Base-by-base conservation (phyloP, 1,140 invertebrate species). In the Lamellibrachia luymesi region DNA sequence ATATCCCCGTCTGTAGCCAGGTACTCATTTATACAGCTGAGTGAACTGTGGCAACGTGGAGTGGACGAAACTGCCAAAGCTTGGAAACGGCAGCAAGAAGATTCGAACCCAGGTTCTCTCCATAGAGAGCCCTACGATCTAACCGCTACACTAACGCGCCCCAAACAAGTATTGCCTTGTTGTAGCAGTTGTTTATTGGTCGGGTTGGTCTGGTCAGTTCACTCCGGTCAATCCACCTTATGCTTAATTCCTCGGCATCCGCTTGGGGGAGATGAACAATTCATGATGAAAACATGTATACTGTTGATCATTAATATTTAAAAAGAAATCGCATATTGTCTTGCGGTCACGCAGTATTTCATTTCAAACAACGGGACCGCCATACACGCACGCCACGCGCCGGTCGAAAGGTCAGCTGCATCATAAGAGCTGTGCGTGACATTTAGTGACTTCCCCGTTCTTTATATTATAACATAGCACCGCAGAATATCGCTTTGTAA, bases 231-330 rank as follows among this genome's bases (percentile, higher is more conserved):
- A 22, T 22, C 64, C 4, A 22, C 13, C 13, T 80, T 80, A 80
- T 22, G 64, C 25, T 17, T 80, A 10, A 17, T 17, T 80, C 17
- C 64, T 22, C 64, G 64, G 38, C 38, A 38, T 38, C 38, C 38
- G 38, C 38, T 38, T 38, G 38, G 38, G 52, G 64, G 13, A 80
- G 64, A 22, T 80, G 64, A 22, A 4, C 6, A 22, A 22, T 10
- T 80, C 64, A 80, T 17, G 64, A 22, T 1, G 64, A 80, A 80
- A 80, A 80, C 64, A 80, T 80, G 64, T 80, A 80, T 80, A 80
- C 64, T 80, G 64, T 80, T 80, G 64, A 80, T 80, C 64, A 80
- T 80, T 80, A 80, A 80, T 80, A 80, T 80, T 80, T 80, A 80
- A 80, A 80, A 80, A 80, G 64, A 80, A 80, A 80, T 80, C 64